Evolutionary conservation across 2,113 vertebrate genomes (phyloP).

Genomic region (Tautogolabrus adspersus): DNA sequence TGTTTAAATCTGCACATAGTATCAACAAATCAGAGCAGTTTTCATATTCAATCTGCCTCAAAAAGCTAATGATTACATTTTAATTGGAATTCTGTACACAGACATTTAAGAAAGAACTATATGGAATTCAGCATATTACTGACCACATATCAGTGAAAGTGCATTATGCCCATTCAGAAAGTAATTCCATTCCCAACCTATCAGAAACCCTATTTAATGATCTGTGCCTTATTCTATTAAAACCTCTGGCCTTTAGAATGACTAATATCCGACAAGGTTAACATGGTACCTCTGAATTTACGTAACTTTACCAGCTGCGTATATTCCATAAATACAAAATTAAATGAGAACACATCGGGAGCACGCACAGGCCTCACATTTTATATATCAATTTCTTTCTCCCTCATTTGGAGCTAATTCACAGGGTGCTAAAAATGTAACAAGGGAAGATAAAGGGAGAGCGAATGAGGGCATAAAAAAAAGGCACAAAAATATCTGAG

Average conservation of each 20-base stretch:
- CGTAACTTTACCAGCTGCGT: slow-evolving; percentile 35
- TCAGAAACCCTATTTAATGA: slow-evolving; percentile 29
- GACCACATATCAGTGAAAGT: neutral
- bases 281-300: slow-evolving; percentile 45
- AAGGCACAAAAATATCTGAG: slow-evolving; percentile 50
- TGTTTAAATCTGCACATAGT: neutral
- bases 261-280: slow-evolving; percentile 59
- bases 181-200: slow-evolving; percentile 28
- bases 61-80: neutral
- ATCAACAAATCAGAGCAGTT: neutral
- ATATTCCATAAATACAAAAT: slow-evolving; percentile 56
- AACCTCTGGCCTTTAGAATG: slow-evolving; percentile 20
- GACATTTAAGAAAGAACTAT: slow-evolving; percentile 7
- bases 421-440: slow-evolving; percentile 62
- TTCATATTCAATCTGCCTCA: neutral
- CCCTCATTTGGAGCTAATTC: slow-evolving; percentile 59
- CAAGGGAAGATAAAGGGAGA: slow-evolving; percentile 26
- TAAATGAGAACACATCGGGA: slow-evolving; percentile 47
- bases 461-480: slow-evolving; percentile 10
- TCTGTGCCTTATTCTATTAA: slow-evolving; percentile 34
- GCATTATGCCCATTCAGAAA: slow-evolving; percentile 21
- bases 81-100: slow-evolving; percentile 10
- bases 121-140: neutral
- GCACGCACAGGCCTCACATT: slow-evolving; percentile 33
- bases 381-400: slow-evolving; percentile 52